Conservation (phyloP, 2,113 vertebrate genomes). For the Cottus gobio region DNA sequence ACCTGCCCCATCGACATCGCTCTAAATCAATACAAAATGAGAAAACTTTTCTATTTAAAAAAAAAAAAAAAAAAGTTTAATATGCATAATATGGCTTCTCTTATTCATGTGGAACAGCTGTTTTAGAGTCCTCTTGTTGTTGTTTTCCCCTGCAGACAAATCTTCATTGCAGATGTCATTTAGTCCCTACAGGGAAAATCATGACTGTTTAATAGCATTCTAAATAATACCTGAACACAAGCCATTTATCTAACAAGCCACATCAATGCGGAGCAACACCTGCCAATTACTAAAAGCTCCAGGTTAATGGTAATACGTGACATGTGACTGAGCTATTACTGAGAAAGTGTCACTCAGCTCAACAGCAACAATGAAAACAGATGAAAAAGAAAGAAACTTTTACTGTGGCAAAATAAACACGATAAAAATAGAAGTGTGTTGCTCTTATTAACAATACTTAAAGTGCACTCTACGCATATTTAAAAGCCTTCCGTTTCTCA, state of each 20-base stretch:
- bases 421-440: not conserved
- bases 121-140: conserved; percentile 34
- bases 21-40: conserved; percentile 30
- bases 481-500: not conserved
- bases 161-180: conserved; percentile 47
- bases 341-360: conserved; percentile 5
- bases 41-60: not conserved
- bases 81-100: not conserved
- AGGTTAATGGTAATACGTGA: conserved; percentile 9
- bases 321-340: conserved; percentile 1
- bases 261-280: conserved; percentile 23
- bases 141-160: conserved; percentile 46
- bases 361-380: not conserved
- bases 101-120: conserved; percentile 42
- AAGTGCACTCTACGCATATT: not conserved
- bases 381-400: conserved; percentile 4
- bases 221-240: conserved; percentile 53
- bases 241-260: conserved; percentile 41
- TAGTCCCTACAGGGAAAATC: conserved; percentile 35
- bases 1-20: conserved; percentile 30
- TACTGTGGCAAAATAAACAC: not conserved
- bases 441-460: not conserved
- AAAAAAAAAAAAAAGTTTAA: not conserved
- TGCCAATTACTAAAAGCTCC: conserved; percentile 28
- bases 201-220: conserved; percentile 51